Evolutionary conservation across 2,113 vertebrate genomes (phyloP).

Genomic region (Brachirus orientalis): DNA sequence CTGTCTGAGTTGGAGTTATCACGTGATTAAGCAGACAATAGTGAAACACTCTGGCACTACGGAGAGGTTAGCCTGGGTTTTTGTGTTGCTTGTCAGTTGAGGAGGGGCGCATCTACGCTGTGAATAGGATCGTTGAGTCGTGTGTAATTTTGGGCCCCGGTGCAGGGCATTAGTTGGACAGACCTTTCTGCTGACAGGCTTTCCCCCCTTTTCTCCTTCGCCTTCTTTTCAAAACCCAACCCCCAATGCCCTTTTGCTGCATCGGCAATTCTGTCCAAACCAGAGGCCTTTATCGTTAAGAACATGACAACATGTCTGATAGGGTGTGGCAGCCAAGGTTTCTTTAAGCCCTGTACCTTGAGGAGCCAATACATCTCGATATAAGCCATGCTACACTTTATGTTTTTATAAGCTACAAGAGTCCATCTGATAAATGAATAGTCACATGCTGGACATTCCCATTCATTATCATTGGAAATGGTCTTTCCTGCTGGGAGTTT

Average conservation of each 20-base stretch:
- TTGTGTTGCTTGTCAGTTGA: slow-evolving; percentile 76
- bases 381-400: slow-evolving; percentile 32
- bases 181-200: slow-evolving; percentile 89
- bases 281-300: slow-evolving; percentile 67
- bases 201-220: slow-evolving; percentile 60
- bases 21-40: slow-evolving; percentile 79
- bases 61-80: slow-evolving; percentile 82
- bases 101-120: slow-evolving; percentile 74
- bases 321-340: slow-evolving; percentile 66
- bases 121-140: slow-evolving; percentile 93
- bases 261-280: slow-evolving; percentile 78
- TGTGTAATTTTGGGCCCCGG: slow-evolving; percentile 90
- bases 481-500: slow-evolving; percentile 67
- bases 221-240: slow-evolving; percentile 45
- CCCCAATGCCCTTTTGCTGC: slow-evolving; percentile 70
- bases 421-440: slow-evolving; percentile 66
- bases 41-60: slow-evolving; percentile 79
- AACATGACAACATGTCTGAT: slow-evolving; percentile 75
- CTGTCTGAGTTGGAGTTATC: slow-evolving; percentile 77
- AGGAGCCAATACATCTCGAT: slow-evolving; percentile 56
- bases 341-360: slow-evolving; percentile 38
- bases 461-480: slow-evolving; percentile 75
- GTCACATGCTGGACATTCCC: slow-evolving; percentile 68
- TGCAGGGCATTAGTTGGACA: slow-evolving; percentile 87
- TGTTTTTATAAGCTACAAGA: slow-evolving; percentile 40